phyloP scores from a whole-genome alignment of 2,888 invertebrate species.

The Acrocera orbiculus region DNA sequence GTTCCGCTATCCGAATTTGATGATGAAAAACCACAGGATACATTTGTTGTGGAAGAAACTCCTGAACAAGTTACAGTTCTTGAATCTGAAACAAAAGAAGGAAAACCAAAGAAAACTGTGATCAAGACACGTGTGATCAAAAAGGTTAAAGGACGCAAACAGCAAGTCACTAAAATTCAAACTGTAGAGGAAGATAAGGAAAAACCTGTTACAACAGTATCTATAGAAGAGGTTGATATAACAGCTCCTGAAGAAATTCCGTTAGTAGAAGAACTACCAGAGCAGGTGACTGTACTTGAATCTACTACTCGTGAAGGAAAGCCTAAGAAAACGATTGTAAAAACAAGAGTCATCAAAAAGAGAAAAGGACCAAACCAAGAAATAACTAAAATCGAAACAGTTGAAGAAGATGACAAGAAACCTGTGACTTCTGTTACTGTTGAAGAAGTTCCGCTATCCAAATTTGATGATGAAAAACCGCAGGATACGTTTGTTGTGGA shows the following conservation, averaged over 20 bases:
- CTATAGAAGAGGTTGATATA: slow-evolving; percentile 12
- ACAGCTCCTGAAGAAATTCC: slow-evolving; percentile 10
- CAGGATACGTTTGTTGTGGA: slow-evolving; percentile 6
- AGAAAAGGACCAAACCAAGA: slow-evolving; percentile 23
- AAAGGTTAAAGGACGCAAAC: slow-evolving; percentile 16
- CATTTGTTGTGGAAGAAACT: slow-evolving; percentile 16
- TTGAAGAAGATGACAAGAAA: slow-evolving; percentile 25
- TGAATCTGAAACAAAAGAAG: slow-evolving; percentile 10
- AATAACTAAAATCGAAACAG: slow-evolving; percentile 25
- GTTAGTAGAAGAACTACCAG: slow-evolving; percentile 7
- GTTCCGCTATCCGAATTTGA: slow-evolving; percentile 5
- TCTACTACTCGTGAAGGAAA: slow-evolving; percentile 13
- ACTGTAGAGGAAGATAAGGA: slow-evolving; percentile 21
- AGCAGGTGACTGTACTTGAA: slow-evolving; percentile 24
- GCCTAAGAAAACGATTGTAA: slow-evolving; percentile 17
- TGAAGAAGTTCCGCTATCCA: slow-evolving; percentile 7
- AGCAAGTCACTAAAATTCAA: slow-evolving; percentile 18
- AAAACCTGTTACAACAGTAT: slow-evolving; percentile 20
- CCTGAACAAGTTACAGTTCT: slow-evolving; percentile 18
- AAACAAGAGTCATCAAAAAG: slow-evolving; percentile 20
- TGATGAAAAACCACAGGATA: slow-evolving; percentile 15
- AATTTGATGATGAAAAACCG: slow-evolving; percentile 15
- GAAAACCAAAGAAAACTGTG: slow-evolving; percentile 18
- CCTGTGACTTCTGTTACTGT: slow-evolving; percentile 19
- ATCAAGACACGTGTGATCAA: slow-evolving; percentile 19